Percentiles rank a stretch among this genome's conserved stretches.
Evolutionary conservation across 2,797 vertebrate genomes (phyloP).

Genomic region (Chrysocyon brachyurus): DNA sequence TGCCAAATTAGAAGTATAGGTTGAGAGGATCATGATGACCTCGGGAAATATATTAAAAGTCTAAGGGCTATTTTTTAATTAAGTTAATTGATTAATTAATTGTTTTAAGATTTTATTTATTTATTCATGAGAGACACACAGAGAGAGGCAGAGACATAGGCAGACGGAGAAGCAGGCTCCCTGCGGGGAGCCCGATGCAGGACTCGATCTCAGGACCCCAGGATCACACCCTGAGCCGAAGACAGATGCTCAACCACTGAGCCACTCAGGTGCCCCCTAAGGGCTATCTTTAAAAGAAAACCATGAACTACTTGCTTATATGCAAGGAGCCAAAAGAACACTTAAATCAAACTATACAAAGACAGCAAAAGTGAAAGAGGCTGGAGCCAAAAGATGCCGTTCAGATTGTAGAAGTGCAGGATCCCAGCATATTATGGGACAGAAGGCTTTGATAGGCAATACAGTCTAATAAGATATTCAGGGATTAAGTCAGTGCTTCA

Average conservation of each 20-base stretch:
- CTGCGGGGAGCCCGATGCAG: too few species aligned
- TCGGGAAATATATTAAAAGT: not conserved
- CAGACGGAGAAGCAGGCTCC: too few species aligned
- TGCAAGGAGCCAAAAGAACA: constrained; percentile 34
- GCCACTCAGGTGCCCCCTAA: too few species aligned
- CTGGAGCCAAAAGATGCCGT: constrained; percentile 40
- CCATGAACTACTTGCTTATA: constrained; percentile 55
- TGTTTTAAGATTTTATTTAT: too few species aligned
- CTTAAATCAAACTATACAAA: constrained; percentile 48
- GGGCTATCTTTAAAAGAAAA: constrained; percentile 54
- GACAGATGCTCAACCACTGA: too few species aligned
- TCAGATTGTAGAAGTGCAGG: constrained; percentile 61
- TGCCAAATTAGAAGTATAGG: not conserved
- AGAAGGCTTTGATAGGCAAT: constrained; percentile 79
- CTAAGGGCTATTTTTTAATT: not conserved
- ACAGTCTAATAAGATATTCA: constrained; percentile 88
- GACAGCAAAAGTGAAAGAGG: constrained; percentile 63
- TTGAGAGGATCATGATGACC: not conserved
- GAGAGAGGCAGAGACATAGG: too few species aligned
- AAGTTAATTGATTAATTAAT: not conserved
- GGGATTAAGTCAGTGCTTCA: constrained; percentile 87
- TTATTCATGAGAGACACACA: too few species aligned
- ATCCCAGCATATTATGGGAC: constrained; percentile 72
- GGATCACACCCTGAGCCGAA: too few species aligned
- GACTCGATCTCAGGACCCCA: too few species aligned